Base-by-base conservation (phyloP, 2,797 vertebrate species). In the Astyanax mexicanus region DNA sequence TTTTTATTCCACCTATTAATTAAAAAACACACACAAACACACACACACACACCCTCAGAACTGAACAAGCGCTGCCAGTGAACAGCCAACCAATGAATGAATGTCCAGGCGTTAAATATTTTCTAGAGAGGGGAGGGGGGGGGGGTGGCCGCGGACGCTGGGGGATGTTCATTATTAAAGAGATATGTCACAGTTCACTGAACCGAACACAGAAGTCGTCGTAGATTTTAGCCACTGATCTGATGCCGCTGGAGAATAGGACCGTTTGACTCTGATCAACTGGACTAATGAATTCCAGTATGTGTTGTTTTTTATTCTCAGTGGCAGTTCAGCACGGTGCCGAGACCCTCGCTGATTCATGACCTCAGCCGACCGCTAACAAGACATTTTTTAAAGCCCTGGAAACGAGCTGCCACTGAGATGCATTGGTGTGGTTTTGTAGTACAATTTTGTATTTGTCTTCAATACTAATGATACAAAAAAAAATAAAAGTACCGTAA, bases 201-300 rank as follows among this genome's bases (percentile, higher is more conserved):
- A 57, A 54, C 27, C 6, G 19, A 32, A 57, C 32, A 67, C 69
- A 29, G 60, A 72, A 58, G 60, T 37, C 52, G 60, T 37, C 52
- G 19, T 58, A 66, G 75, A 67, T 58, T 72, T 45, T 35, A 51
- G 15, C 62, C 17, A 32, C n/a, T 67, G 75, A 72, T 78, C 23
- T 49, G 42, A 67, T 61, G n/a, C 38, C 7, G 13, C 40, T 42
- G 61, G 49, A 47, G 17, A 66, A 58, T 49, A 42, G 58, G 17
- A 72, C 57, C 78, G 29, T 66, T 49, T 67, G 54, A 32, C 54
- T 57, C 27, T 57, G 54, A 57, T 13, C 9, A 55, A 55, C 29
- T 23, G 15, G 54, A 54, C 15, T 57, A 57, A 57, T 57, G 54
- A 57, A 32, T 32, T 57, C 32, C 12, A 54, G 23, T 17, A 27